Evolutionary conservation across 2,113 vertebrate genomes (phyloP), one percentile per base, ranked within the genome.

Genomic region (Perognathus longimembris): DNA sequence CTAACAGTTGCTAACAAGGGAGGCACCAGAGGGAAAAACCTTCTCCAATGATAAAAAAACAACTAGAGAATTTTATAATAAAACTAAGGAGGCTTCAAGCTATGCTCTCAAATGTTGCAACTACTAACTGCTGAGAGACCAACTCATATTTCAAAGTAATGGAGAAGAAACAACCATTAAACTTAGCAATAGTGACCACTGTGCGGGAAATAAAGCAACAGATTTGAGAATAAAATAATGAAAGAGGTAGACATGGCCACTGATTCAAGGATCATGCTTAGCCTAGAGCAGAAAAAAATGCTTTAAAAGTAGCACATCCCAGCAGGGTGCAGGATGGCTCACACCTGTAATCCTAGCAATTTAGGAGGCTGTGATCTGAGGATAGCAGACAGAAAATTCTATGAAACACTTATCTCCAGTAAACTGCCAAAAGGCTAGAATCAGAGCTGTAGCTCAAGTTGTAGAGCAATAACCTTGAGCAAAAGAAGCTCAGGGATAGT

Each of bases 1-100:
- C 74, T 88, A 76, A 93, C n/a, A 82, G 67, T 94, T 91, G 59
- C 64, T 79, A 85, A 69, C 34, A 66, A 89, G 91, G 70, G 42
- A 24, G 6, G 5, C 4, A 4, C 22, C 24, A 40, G 57, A 73
- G 82, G 24, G 42, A 36, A 76, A 90, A 64, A 34, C 4, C 17
- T n/a, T 34, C 38, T 77, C 36, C n/a, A 78, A 7, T 30, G 63
- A 78, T 32, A 78, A 91, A 93, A 15, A 54, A 88, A 21, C 38
- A 88, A 34, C 30, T 14, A 67, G 34, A 67, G 4, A 89, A 92
- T 34, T 91, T 96, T 42, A 50, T 30, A 15, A 22, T 18, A 26
- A 21, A 87, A 89, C 20, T 3, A 57, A 63, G 26, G 77, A 69
- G 30, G 1, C 0, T 9, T 86, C n/a, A 15, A 89, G 11, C 11